These are phyloP conservation scores for Andrena bicolor DNA, from an alignment of 2,888 invertebrate species.

Conservation along the genomic window DNA sequence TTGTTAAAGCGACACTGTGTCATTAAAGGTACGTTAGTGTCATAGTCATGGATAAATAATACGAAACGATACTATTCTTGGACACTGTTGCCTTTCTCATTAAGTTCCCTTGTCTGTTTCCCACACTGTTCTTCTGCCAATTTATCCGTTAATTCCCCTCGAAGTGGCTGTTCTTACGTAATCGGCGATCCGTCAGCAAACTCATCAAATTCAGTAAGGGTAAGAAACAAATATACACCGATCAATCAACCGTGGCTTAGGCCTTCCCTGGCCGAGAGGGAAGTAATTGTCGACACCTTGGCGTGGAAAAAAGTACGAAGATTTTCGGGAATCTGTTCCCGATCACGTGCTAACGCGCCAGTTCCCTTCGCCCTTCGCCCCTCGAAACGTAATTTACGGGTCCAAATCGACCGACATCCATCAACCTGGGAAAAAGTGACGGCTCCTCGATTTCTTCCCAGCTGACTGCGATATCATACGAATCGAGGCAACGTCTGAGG, in stretches of 20 bases:
- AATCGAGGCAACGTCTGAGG: slow-evolving; percentile 18
- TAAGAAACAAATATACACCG: slow-evolving; percentile 55
- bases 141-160: slow-evolving; percentile 7
- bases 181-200: slow-evolving; percentile 58
- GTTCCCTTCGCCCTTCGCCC: slow-evolving; percentile 41
- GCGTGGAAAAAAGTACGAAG: slow-evolving; percentile 61
- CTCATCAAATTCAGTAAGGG: slow-evolving; percentile 55
- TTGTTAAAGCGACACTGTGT: slow-evolving; percentile 22
- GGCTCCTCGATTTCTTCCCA: slow-evolving; percentile 45
- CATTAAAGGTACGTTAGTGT: not conserved
- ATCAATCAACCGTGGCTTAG: slow-evolving; percentile 71
- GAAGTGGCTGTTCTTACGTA: slow-evolving; percentile 40
- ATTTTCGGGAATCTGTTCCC: slow-evolving; percentile 72
- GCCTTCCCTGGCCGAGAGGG: slow-evolving; percentile 5
- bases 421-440: slow-evolving; percentile 66
- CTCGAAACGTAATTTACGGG: slow-evolving; percentile 74
- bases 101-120: not conserved
- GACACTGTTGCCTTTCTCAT: slow-evolving; percentile 2
- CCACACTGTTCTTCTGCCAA: not conserved
- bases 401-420: slow-evolving; percentile 64
- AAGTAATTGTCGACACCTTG: slow-evolving; percentile 65
- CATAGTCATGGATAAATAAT: not conserved
- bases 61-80: not conserved
- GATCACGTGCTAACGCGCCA: slow-evolving; percentile 63
- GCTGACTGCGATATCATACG: slow-evolving; percentile 48